A percentile compares a stretch with the other conserved stretches of the same genome.
These are phyloP conservation scores for Clarias gariepinus DNA, from an alignment of 2,113 vertebrate species.

Conservation along the genomic window DNA sequence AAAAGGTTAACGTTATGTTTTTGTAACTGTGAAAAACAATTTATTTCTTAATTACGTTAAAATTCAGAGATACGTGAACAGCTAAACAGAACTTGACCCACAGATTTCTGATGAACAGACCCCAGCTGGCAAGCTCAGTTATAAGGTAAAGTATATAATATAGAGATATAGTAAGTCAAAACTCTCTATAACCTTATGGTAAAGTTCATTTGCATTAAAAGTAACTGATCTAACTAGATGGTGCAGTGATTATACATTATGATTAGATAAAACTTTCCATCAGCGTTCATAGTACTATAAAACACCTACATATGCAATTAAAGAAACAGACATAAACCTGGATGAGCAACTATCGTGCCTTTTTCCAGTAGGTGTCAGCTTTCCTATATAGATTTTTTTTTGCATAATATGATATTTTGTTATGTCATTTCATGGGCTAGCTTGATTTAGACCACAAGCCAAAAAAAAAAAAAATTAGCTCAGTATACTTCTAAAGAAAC, in stretches of 20 bases:
- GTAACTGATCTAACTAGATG: background rate
- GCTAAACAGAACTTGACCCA: background rate
- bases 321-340: too few species aligned
- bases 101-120: background rate
- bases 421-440: background rate
- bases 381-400: too few species aligned
- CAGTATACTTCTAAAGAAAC: background rate
- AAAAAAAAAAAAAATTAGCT: background rate
- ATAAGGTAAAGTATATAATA: too few species aligned
- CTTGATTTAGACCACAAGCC: background rate
- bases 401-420: background rate
- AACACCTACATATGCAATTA: too few species aligned
- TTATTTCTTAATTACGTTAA: background rate
- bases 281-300: too few species aligned
- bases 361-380: too few species aligned
- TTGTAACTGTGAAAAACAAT: background rate
- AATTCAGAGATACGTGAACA: background rate
- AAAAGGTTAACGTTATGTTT: background rate
- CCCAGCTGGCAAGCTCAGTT: background rate
- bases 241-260: background rate
- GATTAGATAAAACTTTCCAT: background rate
- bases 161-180: background rate
- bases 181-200: background rate
- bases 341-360: too few species aligned
- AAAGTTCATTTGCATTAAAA: background rate